Base-by-base conservation (phyloP, 2,797 vertebrate species). In the Gallinago stenura region DNA sequence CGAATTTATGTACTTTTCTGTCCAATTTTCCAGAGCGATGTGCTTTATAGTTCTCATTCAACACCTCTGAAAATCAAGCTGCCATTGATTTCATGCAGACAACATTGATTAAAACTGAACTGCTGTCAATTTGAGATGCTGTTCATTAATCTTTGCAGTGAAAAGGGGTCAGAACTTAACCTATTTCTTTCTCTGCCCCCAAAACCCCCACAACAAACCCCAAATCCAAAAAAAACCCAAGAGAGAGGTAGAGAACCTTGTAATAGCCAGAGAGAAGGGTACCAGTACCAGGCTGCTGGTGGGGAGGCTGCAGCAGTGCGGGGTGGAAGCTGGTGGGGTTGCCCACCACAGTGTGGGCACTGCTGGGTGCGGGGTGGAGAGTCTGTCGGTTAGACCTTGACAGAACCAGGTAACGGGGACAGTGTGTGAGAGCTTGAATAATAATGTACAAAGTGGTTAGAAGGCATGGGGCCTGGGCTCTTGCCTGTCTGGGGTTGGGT, bases 81-180 rank as follows among this genome's bases (percentile, higher is more conserved):
- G 26, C 33, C 16, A 3, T 19, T 48, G 48, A 19, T 41, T 71
- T 81, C 0, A 1, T 14, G 41, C 0, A 0, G 5, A 1, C 12
- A 51, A 35, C 26, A 6, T 62, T 86, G 80, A 31, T 56, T 85
- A 50, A 53, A 83, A 50, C 10, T 0, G 19, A 68, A 14, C 46
- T 43, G 53, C n/a, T 80, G 8, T 53, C 28, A 6, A 3, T 20
- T 45, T 28, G 53, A 41, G 28, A 53, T 31, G 9, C 12, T 0
- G 0, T 35, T 68, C 58, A 30, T 60, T 57, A 69, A 24, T n/a
- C 39, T 85, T 58, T 41, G 19, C 45, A 12, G 17, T 15, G 39
- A 25, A 62, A 51, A 72, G 17, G 39, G 16, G 9, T 39, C 56
- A 45, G 56, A 76, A 43, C 22, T 19, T 25, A 24, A 54, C n/a